phyloP scores from a whole-genome alignment of 2,113 vertebrate genomes.

The Machaerirhynchus nigripectus region DNA sequence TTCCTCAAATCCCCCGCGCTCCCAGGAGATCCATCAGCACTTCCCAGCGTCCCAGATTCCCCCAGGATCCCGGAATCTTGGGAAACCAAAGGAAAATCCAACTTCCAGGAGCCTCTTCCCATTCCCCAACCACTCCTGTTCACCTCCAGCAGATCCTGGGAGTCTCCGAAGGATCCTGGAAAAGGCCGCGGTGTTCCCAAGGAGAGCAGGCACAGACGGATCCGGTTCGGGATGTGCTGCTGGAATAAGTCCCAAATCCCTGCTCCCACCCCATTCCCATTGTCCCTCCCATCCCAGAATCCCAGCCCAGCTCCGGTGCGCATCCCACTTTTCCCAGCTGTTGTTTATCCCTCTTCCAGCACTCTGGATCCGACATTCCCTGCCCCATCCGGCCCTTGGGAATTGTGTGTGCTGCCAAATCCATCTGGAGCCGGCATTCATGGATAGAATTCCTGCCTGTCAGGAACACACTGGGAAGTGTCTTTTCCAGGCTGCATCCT shows the following conservation, averaged over 20 bases:
- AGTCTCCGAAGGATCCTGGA: fast-evolving
- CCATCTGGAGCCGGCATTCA: background rate
- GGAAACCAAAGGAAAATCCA: background rate
- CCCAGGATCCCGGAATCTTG: background rate
- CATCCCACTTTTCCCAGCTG: fast-evolving
- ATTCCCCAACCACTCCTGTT: fast-evolving
- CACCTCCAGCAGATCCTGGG: fast-evolving
- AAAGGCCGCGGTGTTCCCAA: fast-evolving
- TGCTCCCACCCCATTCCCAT: background rate
- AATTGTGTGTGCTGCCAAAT: fast-evolving
- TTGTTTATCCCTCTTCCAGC: fast-evolving
- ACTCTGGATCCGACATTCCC: background rate
- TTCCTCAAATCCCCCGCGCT: fast-evolving
- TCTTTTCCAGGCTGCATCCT: background rate
- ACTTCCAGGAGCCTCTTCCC: fast-evolving
- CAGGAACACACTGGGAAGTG: constrained; percentile 13
- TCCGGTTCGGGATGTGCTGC: fast-evolving
- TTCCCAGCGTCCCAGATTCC: background rate
- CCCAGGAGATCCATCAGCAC: background rate
- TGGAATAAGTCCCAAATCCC: background rate
- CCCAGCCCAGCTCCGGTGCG: background rate
- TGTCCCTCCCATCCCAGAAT: too few relatives aligned
- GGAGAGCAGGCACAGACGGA: fast-evolving
- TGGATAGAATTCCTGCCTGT: background rate
- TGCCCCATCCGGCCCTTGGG: background rate